Evolutionary conservation across 1,140 invertebrate genomes (phyloP).

Genomic region (Archegozetes longisetosus): DNA sequence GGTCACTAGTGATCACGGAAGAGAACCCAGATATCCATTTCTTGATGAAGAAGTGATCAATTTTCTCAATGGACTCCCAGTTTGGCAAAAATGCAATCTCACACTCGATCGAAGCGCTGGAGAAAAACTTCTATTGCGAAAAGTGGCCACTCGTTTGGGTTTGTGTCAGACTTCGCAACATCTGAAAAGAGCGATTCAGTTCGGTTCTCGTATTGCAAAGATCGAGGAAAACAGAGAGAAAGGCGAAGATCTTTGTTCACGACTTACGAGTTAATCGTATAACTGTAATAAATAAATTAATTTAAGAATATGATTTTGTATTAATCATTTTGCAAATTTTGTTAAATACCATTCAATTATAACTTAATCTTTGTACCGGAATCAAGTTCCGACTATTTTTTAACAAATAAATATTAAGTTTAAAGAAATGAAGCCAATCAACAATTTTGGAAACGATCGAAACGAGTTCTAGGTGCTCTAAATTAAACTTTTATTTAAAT

Average conservation of each 20-base stretch:
- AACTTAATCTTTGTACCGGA: too few relatives aligned
- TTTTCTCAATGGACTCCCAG: conserved; percentile 48
- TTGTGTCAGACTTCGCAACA: conserved; percentile 44
- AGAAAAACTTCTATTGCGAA: conserved; percentile 78
- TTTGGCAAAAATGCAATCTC: conserved; percentile 52
- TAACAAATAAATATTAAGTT: too few relatives aligned
- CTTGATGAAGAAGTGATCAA: conserved; percentile 74
- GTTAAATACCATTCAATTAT: too few relatives aligned
- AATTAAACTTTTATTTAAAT: too few relatives aligned
- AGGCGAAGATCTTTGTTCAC: neutral
- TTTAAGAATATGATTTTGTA: too few relatives aligned
- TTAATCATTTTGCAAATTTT: too few relatives aligned
- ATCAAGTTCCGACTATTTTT: too few relatives aligned
- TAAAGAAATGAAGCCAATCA: too few relatives aligned
- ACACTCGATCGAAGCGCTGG: conserved; percentile 53
- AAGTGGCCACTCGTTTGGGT: conserved; percentile 55
- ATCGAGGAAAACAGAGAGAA: neutral
- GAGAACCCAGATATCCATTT: conserved; percentile 61
- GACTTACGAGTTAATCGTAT: neutral
- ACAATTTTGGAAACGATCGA: too few relatives aligned
- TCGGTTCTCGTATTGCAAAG: conserved; percentile 49
- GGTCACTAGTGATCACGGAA: conserved; percentile 36
- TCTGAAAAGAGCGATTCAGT: conserved; percentile 87
- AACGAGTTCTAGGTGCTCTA: too few relatives aligned
- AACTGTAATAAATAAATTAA: too few relatives aligned